Evolutionary conservation across 2,888 invertebrate genomes (phyloP).

Genomic region (Colostygia pectinataria): DNA sequence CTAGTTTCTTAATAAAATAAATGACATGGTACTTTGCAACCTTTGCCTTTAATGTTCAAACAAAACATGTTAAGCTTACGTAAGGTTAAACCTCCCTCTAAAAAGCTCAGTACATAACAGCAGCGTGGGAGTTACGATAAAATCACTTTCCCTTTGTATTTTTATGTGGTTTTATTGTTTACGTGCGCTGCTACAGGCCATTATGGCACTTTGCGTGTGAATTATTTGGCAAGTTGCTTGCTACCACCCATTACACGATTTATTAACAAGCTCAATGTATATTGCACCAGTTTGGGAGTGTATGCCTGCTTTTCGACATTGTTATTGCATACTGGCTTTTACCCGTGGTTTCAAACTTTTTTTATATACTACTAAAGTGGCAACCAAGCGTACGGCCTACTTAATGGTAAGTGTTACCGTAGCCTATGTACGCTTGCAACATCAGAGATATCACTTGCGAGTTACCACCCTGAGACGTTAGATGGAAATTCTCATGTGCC

Average conservation of each 20-base stretch:
- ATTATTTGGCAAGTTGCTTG: conserved; percentile 71
- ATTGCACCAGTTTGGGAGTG: conserved; percentile 22
- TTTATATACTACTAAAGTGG: too few species aligned
- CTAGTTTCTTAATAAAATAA: too few species aligned
- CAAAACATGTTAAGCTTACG: conserved; percentile 16
- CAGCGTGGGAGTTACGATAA: conserved; percentile 31
- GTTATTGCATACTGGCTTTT: not conserved
- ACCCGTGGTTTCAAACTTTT: too few species aligned
- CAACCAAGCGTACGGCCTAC: too few species aligned
- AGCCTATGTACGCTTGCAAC: too few species aligned
- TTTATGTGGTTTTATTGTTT: conserved; percentile 74
- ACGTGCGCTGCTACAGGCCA: conserved; percentile 57
- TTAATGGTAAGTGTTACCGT: too few species aligned
- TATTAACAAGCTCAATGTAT: conserved; percentile 51
- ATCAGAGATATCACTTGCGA: too few species aligned
- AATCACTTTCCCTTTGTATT: conserved; percentile 62
- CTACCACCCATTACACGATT: conserved; percentile 64
- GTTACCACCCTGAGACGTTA: too few species aligned
- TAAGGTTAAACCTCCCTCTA: conserved; percentile 6
- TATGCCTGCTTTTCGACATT: conserved; percentile 7
- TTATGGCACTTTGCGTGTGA: conserved; percentile 69
- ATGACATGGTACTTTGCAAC: too few species aligned
- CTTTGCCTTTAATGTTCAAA: not conserved
- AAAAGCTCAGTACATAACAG: conserved; percentile 14
- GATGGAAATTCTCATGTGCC: too few species aligned